These are phyloP conservation scores for Malurus alboscapulatus DNA, from an alignment of 2,113 vertebrate genomes.

Conservation along the genomic window DNA sequence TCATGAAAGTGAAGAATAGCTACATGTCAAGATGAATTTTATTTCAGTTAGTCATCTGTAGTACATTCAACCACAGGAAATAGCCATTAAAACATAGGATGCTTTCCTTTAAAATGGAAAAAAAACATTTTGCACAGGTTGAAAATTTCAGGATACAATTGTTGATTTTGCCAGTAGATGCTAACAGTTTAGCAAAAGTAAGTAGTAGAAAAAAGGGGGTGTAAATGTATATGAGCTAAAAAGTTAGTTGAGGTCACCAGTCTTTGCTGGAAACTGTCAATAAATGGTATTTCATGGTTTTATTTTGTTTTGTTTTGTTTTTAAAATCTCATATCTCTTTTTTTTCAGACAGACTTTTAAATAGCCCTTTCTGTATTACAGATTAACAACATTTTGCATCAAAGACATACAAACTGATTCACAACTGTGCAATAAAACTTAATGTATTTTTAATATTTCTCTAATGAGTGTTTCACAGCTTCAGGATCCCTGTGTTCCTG, in stretches of 20 bases:
- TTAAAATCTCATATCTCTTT: background rate
- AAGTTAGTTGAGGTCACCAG: background rate
- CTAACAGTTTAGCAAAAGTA: background rate
- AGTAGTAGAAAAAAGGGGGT: background rate
- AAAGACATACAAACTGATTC: background rate
- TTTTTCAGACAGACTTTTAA: background rate
- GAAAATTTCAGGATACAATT: background rate
- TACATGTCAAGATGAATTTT: background rate
- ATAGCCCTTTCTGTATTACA: background rate
- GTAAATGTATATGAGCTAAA: background rate
- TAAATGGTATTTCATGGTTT: background rate
- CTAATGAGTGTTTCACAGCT: background rate
- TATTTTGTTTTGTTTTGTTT: background rate
- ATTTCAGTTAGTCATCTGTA: background rate
- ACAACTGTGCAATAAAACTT: background rate
- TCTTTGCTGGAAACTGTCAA: background rate
- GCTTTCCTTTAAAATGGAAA: background rate
- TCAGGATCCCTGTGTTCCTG: background rate
- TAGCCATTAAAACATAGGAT: background rate
- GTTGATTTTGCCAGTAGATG: background rate
- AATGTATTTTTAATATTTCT: background rate
- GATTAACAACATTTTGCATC: background rate
- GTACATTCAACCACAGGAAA: background rate
- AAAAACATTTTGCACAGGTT: accelerated
- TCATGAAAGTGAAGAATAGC: background rate